Evolutionary conservation across 2,113 vertebrate genomes (phyloP).

Genomic region (Gila orcuttii): DNA sequence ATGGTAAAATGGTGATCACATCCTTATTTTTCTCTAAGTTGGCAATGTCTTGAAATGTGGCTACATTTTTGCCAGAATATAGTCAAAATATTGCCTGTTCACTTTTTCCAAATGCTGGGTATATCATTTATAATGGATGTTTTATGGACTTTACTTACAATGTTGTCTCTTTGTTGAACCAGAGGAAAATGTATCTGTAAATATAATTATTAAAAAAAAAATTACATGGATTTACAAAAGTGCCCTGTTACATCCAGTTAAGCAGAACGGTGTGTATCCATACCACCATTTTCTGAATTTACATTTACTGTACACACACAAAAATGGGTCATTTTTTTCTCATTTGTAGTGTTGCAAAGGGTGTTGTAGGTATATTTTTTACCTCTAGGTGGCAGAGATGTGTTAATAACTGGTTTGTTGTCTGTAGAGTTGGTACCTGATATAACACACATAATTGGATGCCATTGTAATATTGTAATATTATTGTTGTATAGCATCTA

Average conservation of each 20-base stretch:
- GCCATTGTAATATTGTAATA: background rate
- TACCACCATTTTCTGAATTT: background rate
- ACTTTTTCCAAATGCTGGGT: background rate
- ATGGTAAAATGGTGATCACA: background rate
- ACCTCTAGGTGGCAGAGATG: background rate
- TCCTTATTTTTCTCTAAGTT: background rate
- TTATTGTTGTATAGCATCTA: background rate
- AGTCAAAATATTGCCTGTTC: background rate
- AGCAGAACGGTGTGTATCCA: background rate
- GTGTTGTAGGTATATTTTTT: too few relatives aligned
- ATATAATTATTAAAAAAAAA: background rate
- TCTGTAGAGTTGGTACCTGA: background rate
- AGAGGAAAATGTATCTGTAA: background rate
- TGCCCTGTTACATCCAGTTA: background rate
- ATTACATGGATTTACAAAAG: background rate
- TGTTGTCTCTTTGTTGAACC: background rate
- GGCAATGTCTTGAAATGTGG: background rate
- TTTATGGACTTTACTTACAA: background rate
- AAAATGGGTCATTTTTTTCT: too few relatives aligned
- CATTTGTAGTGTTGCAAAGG: background rate
- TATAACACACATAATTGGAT: background rate
- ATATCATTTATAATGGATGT: background rate
- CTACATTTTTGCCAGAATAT: background rate
- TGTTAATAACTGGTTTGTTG: background rate
- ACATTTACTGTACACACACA: background rate